These are phyloP conservation scores for Cantharis flavilabris DNA, from an alignment of 2,888 invertebrate genomes.

Conservation along the genomic window DNA sequence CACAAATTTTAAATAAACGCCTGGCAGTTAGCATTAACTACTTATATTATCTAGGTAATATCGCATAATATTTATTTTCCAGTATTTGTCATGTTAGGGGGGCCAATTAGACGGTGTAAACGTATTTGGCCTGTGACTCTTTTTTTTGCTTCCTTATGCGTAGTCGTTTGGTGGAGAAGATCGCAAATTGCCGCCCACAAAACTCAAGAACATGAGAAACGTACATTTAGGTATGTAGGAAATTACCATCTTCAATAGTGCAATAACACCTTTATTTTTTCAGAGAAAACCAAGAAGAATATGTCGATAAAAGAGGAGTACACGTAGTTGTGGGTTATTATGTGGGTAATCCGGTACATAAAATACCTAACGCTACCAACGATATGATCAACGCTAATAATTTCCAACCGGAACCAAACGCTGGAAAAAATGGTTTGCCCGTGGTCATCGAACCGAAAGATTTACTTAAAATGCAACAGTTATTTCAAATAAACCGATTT, in stretches of 20 bases:
- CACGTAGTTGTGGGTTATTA: conserved; percentile 88
- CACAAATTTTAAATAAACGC: not conserved
- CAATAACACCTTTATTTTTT: conserved; percentile 17
- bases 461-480: conserved; percentile 74
- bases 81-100: conserved; percentile 43
- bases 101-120: conserved; percentile 48
- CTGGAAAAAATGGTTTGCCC: conserved; percentile 80
- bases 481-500: conserved; percentile 84
- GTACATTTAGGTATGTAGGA: conserved; percentile 10
- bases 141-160: conserved; percentile 39
- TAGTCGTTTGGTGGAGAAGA: conserved; percentile 43
- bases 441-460: conserved; percentile 78
- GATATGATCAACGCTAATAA: conserved; percentile 77
- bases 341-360: conserved; percentile 72
- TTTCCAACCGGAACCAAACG: conserved; percentile 73
- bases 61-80: not conserved
- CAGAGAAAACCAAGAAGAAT: conserved; percentile 70
- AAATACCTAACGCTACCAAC: conserved; percentile 69
- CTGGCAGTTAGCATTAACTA: not conserved
- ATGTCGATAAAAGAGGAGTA: conserved; percentile 74
- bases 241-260: not conserved
- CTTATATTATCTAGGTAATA: not conserved
- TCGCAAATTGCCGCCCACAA: conserved; percentile 29
- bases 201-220: conserved; percentile 30
- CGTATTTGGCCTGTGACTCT: conserved; percentile 44